Evolutionary conservation across 2,888 invertebrate species (phyloP).

Genomic region (Tipula vernalis): DNA sequence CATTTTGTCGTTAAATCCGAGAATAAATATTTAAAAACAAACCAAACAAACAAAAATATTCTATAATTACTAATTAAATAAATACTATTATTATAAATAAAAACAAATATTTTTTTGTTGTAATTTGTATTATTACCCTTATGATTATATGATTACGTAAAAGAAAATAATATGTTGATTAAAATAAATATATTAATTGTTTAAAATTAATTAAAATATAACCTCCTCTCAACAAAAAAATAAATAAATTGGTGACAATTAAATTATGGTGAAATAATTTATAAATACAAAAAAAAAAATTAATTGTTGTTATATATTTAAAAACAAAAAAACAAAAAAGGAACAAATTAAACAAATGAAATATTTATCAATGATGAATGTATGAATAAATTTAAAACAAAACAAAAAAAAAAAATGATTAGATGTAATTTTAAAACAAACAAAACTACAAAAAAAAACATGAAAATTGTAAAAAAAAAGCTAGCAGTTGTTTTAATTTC

Average conservation of each 20-base stretch:
- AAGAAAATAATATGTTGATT: not conserved
- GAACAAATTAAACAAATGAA: not conserved
- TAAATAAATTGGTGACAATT: not conserved
- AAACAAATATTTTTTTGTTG: not conserved
- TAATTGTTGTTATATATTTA: not conserved
- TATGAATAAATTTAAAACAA: not conserved
- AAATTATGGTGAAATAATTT: not conserved
- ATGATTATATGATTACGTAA: not conserved
- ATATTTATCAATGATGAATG: conserved; percentile 6
- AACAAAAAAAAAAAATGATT: conserved; percentile 8
- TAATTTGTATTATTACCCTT: not conserved
- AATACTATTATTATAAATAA: not conserved
- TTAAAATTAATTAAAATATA: not conserved
- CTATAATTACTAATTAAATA: not conserved
- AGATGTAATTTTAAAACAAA: conserved; percentile 10
- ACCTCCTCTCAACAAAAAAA: not conserved
- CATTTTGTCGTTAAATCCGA: not conserved
- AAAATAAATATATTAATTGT: not conserved
- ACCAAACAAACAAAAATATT: not conserved
- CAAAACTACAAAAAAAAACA: not conserved
- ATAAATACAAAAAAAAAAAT: not conserved
- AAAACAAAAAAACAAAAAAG: conserved; percentile 5
- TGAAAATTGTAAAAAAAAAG: not conserved
- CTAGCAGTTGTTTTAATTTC: not conserved
- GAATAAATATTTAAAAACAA: not conserved